Base-by-base conservation (phyloP, 2,797 vertebrate genomes). In the Sebastes nivosus region DNA sequence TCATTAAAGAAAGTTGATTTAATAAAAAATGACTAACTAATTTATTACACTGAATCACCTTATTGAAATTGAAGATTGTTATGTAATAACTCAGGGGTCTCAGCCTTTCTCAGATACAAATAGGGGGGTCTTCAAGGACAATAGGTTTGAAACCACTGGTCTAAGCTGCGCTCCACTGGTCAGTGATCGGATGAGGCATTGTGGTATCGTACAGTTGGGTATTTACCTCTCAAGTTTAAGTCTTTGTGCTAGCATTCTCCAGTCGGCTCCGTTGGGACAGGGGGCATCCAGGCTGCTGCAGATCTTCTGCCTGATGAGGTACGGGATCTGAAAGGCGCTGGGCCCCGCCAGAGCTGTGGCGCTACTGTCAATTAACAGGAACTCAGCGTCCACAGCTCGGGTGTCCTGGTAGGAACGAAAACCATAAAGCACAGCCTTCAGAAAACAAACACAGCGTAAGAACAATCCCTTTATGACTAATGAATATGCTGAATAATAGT, bases 281-380 rank as follows among this genome's bases (percentile, higher is more conserved):
- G 97, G 97, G 0, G 97, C 95, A 66, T 99, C 98, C 94, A 99
- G 95, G 95, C 98, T 99, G 96, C 97, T 97, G 96, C 98, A 99
- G 95, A 99, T 99, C 96, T 99, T 99, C 95, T 99, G 98, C 93
- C 98, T 97, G 96, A 99, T 99, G 94, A 99, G 98, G 96, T 99
- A 99, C 60, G 98, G 98, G 94, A 99, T 99, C 97, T 99, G 99
- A 94, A 99, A 99, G 91, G 98, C 98, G 95, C 98, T 99, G 94
- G 98, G 98, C 66, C 98, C 98, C 67, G 98, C 98, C 89, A 99
- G 96, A 90, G 98, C 98, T 0, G 97, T 97, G 85, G 96, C 96
- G 50, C 95, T 97, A 88, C 94, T 97, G 95, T 99, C 98, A 32
- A 96, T 95, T 89, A 99, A 93, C 11, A 98, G 95, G 81, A 97